Evolutionary conservation across 2,888 invertebrate species (phyloP).

Genomic region (Galeruca laticollis): DNA sequence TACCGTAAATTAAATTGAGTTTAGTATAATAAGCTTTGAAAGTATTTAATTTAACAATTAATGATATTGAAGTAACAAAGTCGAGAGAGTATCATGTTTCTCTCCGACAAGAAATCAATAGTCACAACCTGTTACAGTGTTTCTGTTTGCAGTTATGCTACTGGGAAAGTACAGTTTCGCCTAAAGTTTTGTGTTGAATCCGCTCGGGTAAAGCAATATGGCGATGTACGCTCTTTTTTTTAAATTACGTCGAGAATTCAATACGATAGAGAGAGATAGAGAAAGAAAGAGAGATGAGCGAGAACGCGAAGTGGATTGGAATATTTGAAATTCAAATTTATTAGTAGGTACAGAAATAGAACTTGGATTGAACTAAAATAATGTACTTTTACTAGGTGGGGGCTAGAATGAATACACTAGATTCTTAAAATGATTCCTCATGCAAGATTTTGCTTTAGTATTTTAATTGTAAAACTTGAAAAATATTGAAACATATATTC

Average conservation of each 20-base stretch:
- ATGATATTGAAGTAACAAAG: conserved; percentile 24
- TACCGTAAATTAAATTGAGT: too few relatives aligned
- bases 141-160: conserved; percentile 50
- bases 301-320: neutral
- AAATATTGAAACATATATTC: too few relatives aligned
- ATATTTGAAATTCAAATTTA: conserved; percentile 6
- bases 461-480: too few relatives aligned
- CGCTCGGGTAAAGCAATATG: conserved; percentile 36
- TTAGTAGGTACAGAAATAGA: conserved; percentile 5
- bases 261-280: conserved; percentile 8
- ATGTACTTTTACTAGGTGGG: too few relatives aligned
- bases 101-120: conserved; percentile 49
- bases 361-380: neutral
- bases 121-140: conserved; percentile 51
- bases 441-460: too few relatives aligned
- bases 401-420: too few relatives aligned
- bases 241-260: conserved; percentile 6
- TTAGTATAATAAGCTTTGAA: too few relatives aligned
- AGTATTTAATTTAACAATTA: neutral
- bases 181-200: conserved; percentile 44
- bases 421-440: too few relatives aligned
- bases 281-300: neutral
- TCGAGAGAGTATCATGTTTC: conserved; percentile 39
- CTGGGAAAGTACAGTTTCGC: conserved; percentile 48
- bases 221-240: conserved; percentile 13